Evolutionary conservation across 2,113 vertebrate genomes (phyloP).

Genomic region (Centropus bengalensis): DNA sequence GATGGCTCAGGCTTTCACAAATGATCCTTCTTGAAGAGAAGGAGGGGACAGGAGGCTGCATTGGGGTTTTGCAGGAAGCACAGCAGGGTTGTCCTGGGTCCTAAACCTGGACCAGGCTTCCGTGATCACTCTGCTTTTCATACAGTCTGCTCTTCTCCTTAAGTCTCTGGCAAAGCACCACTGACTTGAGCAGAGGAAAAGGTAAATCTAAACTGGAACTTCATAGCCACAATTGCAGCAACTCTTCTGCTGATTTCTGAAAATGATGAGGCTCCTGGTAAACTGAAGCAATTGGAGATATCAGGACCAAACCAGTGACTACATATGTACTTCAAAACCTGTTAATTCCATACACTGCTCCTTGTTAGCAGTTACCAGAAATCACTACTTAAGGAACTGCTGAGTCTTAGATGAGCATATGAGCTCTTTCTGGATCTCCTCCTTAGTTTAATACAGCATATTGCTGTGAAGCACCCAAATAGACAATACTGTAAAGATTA

Average conservation of each 20-base stretch:
- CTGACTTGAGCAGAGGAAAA: not conserved
- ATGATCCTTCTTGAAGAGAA: not conserved
- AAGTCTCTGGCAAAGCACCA: not conserved
- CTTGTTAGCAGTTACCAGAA: not conserved
- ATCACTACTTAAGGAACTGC: not conserved
- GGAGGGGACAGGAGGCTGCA: not conserved
- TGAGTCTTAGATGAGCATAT: not conserved
- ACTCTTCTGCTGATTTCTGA: not conserved
- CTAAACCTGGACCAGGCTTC: not conserved
- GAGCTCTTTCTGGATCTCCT: not conserved
- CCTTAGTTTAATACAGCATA: not conserved
- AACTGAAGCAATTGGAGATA: not conserved
- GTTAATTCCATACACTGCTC: not conserved
- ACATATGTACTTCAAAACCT: not conserved
- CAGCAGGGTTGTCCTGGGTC: accelerated
- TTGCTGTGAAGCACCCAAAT: not conserved
- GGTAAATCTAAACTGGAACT: not conserved
- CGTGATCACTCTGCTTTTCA: not conserved
- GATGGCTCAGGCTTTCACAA: not conserved
- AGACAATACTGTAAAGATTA: not conserved
- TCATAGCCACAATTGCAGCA: not conserved
- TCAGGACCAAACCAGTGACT: not conserved
- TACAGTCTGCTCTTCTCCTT: not conserved
- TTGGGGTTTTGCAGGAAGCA: not conserved
- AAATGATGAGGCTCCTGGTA: not conserved